Evolutionary conservation across 2,888 invertebrate genomes (phyloP).

Genomic region (Dione vanillae): DNA sequence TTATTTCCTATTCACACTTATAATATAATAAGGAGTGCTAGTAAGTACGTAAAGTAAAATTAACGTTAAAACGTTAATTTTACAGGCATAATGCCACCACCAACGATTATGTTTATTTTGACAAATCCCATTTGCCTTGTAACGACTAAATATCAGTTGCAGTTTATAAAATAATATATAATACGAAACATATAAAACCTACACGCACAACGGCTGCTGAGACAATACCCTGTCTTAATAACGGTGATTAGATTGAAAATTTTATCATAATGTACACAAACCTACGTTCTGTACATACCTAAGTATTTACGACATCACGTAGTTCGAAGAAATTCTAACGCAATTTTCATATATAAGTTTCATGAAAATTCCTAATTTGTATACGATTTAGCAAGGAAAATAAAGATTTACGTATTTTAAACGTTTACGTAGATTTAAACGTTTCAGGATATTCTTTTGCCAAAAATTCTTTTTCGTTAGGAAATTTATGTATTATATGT

Average conservation of each 20-base stretch:
- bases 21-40: no score
- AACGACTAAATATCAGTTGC: neutral
- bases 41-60: no score
- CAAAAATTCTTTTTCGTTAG: no score
- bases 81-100: neutral
- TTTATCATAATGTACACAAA: conserved; percentile 33
- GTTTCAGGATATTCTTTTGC: no score
- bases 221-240: conserved; percentile 14
- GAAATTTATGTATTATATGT: no score
- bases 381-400: neutral
- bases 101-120: neutral
- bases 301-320: neutral
- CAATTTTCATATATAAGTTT: neutral
- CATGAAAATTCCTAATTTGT: neutral
- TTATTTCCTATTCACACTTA: neutral
- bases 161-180: neutral
- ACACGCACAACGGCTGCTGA: neutral
- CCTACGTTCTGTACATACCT: conserved; percentile 8
- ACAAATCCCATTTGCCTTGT: neutral
- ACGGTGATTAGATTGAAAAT: conserved; percentile 19
- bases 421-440: no score
- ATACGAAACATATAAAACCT: neutral
- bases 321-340: no score
- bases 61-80: no score
- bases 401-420: no score